Base-by-base conservation (phyloP, 2,113 vertebrate species). In the Riparia riparia region DNA sequence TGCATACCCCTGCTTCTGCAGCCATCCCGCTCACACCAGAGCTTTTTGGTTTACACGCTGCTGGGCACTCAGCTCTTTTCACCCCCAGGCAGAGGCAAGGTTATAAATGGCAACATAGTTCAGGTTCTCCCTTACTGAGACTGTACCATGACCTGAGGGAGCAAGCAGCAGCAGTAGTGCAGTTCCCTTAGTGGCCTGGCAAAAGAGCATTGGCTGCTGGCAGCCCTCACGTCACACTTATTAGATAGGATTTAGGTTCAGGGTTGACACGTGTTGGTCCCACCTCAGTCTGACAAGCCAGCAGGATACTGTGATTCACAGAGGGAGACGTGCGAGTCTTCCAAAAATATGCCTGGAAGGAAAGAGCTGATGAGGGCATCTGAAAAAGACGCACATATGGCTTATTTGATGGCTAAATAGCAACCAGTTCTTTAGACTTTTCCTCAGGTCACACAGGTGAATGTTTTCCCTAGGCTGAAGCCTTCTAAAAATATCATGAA, bases 401-500 rank as follows among this genome's bases (percentile, higher is more conserved):
- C 6, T 61, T 87, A 94, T 94, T 41, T 77, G 84, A 93, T 96
- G 95, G 91, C 85, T 91, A 91, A 96, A 95, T 78, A 94, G 90
- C 88, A 93, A 94, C 90, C 90, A 60, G 66, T 91, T 91, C 93
- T 83, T 82, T 54, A 89, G 60, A 61, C 69, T 93, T 92, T 78
- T 90, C 92, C 37, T 90, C 92, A 45, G 96, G 94, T 96, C 95
- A 94, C 71, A 58, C 85, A 96, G 96, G 96, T 97, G 95, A 95
- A 93, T 3, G 22, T 42, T 90, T 94, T 97, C 69, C 90, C 86
- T 86, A 76, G 66, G 92, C 90, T 77, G 84, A 95, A 93, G 58
- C 56, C 82, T 77, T 94, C 92, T 92, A 94, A 95, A 97, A 95
- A 92, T 94, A 92, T 15, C 44, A 56, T 4, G 28, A 17, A 51